A percentile compares a stretch with the other conserved stretches of the same genome.
phyloP scores from a whole-genome alignment of 2,888 invertebrate species.

The Lysandra coridon region DNA sequence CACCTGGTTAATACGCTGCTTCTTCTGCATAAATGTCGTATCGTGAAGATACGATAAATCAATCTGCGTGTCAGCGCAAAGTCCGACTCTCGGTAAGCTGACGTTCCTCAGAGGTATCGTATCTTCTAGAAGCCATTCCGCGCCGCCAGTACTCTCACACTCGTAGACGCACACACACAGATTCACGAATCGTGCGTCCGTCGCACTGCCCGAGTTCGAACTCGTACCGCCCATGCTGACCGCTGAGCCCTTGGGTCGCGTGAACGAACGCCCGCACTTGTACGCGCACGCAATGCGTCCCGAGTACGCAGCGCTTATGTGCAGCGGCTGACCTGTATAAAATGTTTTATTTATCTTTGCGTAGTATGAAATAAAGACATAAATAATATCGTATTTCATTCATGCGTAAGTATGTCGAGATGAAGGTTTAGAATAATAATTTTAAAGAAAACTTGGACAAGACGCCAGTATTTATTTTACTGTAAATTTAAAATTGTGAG shows the following conservation, averaged over 20 bases:
- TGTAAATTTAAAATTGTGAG: background rate
- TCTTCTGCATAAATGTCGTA: slow-evolving; percentile 89
- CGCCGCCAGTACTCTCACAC: slow-evolving; percentile 97
- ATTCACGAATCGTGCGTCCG: slow-evolving; percentile 90
- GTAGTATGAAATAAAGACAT: background rate
- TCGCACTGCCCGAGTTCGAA: slow-evolving; percentile 32
- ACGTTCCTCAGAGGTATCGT: slow-evolving; percentile 97
- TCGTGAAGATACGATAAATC: slow-evolving; percentile 92
- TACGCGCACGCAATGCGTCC: slow-evolving; percentile 98
- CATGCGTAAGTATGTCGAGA: too few relatives aligned
- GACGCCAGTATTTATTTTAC: background rate
- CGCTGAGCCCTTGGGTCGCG: slow-evolving; percentile 88
- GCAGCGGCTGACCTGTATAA: slow-evolving; percentile 87
- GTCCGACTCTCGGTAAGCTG: slow-evolving; percentile 89
- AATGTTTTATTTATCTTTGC: slow-evolving; percentile 28
- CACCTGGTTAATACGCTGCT: slow-evolving; percentile 88
- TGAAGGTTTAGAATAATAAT: too few relatives aligned
- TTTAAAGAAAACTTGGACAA: too few relatives aligned
- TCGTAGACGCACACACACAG: slow-evolving; percentile 98
- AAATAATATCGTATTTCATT: background rate
- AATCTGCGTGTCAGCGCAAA: slow-evolving; percentile 89
- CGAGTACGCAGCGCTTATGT: slow-evolving; percentile 98
- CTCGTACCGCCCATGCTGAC: slow-evolving; percentile 82
- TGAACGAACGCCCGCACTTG: slow-evolving; percentile 94
- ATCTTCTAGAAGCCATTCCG: slow-evolving; percentile 96